Evolutionary conservation across 2,113 vertebrate genomes (phyloP).

Genomic region (Gambusia affinis): DNA sequence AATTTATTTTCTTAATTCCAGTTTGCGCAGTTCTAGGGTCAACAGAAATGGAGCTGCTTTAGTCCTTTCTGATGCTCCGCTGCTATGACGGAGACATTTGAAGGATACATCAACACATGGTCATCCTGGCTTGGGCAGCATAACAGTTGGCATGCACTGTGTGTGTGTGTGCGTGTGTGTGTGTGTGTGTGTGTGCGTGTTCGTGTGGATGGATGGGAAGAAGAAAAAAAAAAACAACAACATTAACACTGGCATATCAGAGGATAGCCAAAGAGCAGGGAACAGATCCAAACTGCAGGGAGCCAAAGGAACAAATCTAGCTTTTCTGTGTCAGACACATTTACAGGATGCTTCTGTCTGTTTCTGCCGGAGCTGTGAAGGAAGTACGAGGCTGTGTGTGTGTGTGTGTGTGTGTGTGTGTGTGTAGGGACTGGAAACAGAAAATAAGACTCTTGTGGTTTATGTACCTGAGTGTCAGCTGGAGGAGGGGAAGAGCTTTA

Average conservation of each 20-base stretch:
- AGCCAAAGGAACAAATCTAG: conserved; percentile 57
- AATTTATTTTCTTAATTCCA: too few relatives aligned
- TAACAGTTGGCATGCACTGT: conserved; percentile 65
- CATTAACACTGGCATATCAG: conserved; percentile 34
- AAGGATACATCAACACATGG: conserved; percentile 73
- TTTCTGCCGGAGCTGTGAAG: conserved; percentile 23
- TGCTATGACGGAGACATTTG: conserved; percentile 69
- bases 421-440: background rate
- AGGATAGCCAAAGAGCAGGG: conserved; percentile 57
- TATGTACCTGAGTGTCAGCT: conserved; percentile 22
- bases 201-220: conserved; percentile 14
- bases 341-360: conserved; percentile 22
- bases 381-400: conserved; percentile 3
- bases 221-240: conserved; percentile 1
- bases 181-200: conserved; percentile 46
- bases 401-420: conserved; percentile 17
- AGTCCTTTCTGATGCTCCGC: conserved; percentile 41
- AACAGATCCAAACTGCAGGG: conserved; percentile 59
- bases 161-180: conserved; percentile 36
- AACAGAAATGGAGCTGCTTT: background rate
- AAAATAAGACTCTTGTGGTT: conserved; percentile 2
- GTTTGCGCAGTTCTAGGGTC: too few relatives aligned
- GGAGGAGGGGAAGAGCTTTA: conserved; percentile 24
- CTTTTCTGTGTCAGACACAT: conserved; percentile 36
- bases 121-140: conserved; percentile 63